These are phyloP conservation scores for Rallus crepitans DNA, from an alignment of 2,797 vertebrate genomes.

Conservation along the genomic window DNA sequence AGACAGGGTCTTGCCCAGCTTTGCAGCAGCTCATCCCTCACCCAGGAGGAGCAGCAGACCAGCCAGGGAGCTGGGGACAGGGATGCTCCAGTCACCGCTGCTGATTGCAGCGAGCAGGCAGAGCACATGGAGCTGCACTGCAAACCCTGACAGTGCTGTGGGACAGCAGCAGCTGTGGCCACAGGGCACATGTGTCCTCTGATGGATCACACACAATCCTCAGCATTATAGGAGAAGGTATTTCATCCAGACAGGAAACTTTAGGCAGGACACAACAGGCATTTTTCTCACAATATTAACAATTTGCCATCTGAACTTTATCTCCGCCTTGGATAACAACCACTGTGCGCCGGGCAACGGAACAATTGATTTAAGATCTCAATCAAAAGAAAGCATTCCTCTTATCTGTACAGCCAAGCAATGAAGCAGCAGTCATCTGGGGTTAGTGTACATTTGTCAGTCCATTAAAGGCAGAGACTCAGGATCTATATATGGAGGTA, in stretches of 20 bases:
- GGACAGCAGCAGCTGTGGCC: neutral
- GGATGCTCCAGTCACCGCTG: rapidly evolving
- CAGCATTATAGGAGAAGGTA: neutral
- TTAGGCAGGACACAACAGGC: conserved; percentile 44
- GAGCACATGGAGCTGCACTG: rapidly evolving
- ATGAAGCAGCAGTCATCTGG: conserved; percentile 16
- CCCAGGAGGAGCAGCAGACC: neutral
- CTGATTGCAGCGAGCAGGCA: rapidly evolving
- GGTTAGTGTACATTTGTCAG: conserved; percentile 36
- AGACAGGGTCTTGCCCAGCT: neutral
- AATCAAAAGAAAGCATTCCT: conserved; percentile 59
- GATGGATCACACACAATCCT: conserved; percentile 2
- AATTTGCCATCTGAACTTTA: conserved; percentile 67
- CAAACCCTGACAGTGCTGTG: neutral
- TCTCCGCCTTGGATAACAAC: conserved; percentile 64
- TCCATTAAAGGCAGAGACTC: conserved; percentile 40
- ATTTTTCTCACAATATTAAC: conserved; percentile 64
- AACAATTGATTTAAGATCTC: conserved; percentile 72
- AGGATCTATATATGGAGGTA: conserved; percentile 3
- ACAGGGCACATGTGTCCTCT: neutral
- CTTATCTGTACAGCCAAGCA: conserved; percentile 33
- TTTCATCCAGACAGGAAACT: conserved; percentile 54
- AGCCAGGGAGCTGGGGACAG: rapidly evolving
- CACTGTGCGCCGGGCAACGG: conserved; percentile 2
- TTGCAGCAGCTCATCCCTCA: neutral